These are phyloP conservation scores for Drosophila serrata DNA, from an alignment of 1,140 invertebrate genomes.

Conservation along the genomic window DNA sequence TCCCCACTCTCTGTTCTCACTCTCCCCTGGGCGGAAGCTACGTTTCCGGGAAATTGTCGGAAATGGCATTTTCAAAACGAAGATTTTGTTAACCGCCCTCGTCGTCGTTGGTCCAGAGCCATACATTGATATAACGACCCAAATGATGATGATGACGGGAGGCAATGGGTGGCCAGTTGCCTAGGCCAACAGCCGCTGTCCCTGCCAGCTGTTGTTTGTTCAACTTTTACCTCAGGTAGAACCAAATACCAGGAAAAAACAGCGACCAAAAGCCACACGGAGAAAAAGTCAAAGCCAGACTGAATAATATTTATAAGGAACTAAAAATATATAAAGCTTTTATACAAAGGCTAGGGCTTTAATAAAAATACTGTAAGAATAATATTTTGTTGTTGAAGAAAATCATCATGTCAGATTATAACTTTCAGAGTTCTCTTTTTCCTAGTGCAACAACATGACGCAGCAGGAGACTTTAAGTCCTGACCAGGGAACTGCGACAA, in stretches of 20 bases:
- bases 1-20: neutral
- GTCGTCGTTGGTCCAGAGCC: slow-evolving; percentile 14
- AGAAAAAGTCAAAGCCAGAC: neutral
- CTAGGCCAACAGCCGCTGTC: slow-evolving; percentile 18
- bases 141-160: slow-evolving; percentile 48
- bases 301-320: neutral
- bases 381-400: neutral
- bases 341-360: neutral
- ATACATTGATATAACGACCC: slow-evolving; percentile 49
- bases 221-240: slow-evolving; percentile 63
- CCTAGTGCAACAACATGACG: neutral
- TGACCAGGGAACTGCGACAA: slow-evolving; percentile 35
- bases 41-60: slow-evolving; percentile 74
- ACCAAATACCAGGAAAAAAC: slow-evolving; percentile 5
- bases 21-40: slow-evolving; percentile 50
- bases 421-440: neutral
- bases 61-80: slow-evolving; percentile 75
- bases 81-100: slow-evolving; percentile 45
- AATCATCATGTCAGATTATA: neutral
- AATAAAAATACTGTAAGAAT: neutral
- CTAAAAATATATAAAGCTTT: too few relatives aligned
- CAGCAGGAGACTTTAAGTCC: slow-evolving; percentile 35
- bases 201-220: slow-evolving; percentile 63
- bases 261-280: slow-evolving; percentile 4
- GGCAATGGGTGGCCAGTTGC: slow-evolving; percentile 19